Evolutionary conservation across 2,113 vertebrate species (phyloP).

Genomic region (Conger conger): DNA sequence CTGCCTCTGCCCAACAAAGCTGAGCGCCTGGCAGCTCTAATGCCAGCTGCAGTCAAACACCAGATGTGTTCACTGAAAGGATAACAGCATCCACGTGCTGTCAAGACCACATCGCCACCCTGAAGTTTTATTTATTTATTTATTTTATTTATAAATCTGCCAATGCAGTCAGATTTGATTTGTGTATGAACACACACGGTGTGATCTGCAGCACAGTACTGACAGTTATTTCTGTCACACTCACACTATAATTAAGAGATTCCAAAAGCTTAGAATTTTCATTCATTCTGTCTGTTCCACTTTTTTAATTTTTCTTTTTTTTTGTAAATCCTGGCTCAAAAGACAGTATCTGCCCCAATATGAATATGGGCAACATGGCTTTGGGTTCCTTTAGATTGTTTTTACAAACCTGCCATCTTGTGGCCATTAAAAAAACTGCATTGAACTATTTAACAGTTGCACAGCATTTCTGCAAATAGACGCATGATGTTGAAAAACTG

Average conservation of each 20-base stretch:
- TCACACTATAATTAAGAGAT: too few relatives aligned
- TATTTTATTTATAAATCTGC: background rate
- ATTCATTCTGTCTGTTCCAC: background rate
- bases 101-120: background rate
- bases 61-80: background rate
- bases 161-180: background rate
- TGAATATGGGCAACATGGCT: background rate
- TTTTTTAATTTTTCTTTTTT: too few relatives aligned
- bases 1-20: background rate
- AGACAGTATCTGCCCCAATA: too few relatives aligned
- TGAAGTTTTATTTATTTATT: background rate
- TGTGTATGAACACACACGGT: too few relatives aligned
- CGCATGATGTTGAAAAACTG: background rate
- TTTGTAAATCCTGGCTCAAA: too few relatives aligned
- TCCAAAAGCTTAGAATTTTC: background rate
- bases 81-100: background rate
- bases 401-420: background rate
- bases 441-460: background rate
- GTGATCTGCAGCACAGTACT: too few relatives aligned
- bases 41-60: background rate
- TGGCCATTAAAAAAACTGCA: conserved; percentile 1
- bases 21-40: background rate
- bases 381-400: background rate
- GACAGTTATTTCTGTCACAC: too few relatives aligned
- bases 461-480: background rate